These are phyloP conservation scores for Eubucco bourcierii DNA, from an alignment of 2,113 vertebrate genomes.

Conservation along the genomic window DNA sequence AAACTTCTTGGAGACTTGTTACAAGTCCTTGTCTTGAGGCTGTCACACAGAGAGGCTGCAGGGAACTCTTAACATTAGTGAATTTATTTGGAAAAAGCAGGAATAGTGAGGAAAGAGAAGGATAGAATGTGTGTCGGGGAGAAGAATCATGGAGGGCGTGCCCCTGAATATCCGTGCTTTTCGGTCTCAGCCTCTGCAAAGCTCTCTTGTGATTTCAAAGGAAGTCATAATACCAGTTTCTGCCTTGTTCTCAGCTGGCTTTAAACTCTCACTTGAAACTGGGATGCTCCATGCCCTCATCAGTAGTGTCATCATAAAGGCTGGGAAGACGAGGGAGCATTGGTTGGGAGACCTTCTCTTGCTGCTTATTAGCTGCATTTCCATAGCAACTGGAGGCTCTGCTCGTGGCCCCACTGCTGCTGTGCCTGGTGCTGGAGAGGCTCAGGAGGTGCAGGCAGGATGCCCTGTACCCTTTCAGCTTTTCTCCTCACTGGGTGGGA, in stretches of 20 bases:
- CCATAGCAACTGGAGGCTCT: not conserved
- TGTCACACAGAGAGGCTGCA: accelerated
- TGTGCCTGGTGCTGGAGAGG: accelerated
- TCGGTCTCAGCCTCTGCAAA: not conserved
- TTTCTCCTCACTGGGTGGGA: accelerated
- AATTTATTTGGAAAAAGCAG: not conserved
- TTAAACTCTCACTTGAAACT: not conserved
- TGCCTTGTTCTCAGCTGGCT: not conserved
- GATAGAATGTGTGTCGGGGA: not conserved
- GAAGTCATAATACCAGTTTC: not conserved
- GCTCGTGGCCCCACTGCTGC: accelerated
- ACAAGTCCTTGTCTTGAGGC: not conserved
- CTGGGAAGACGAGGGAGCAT: not conserved
- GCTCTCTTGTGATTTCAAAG: not conserved
- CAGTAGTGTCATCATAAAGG: accelerated
- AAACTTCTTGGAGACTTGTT: not conserved
- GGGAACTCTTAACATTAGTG: not conserved
- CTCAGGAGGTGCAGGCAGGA: not conserved
- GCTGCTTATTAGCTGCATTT: not conserved
- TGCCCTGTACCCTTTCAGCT: accelerated
- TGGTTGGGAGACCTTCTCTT: not conserved
- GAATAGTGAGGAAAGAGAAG: not conserved
- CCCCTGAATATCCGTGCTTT: not conserved
- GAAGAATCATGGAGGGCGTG: not conserved
- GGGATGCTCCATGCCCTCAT: accelerated